A percentile compares a stretch with the other conserved stretches of the same genome.
Evolutionary conservation across 2,888 invertebrate genomes (phyloP).

Genomic region (Dyspetes luteomarginatus): DNA sequence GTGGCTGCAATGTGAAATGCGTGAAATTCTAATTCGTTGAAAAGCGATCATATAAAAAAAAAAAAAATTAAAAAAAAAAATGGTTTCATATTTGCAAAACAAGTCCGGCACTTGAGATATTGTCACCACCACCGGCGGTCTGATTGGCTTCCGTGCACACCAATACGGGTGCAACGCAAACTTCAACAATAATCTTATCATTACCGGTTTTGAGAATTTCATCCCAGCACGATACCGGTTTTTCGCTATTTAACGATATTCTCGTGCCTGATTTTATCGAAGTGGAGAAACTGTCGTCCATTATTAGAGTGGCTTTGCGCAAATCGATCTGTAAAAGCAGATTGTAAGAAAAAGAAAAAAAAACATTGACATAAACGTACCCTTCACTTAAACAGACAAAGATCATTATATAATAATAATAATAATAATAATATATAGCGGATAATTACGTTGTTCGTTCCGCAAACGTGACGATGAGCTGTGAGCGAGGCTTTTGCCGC

Average conservation of each 20-base stretch:
- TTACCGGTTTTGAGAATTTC: constrained; percentile 85
- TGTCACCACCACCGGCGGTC: constrained; percentile 94
- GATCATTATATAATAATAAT: no score
- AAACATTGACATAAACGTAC: background rate
- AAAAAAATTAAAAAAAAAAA: no score
- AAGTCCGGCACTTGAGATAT: constrained; percentile 94
- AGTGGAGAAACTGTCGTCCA: constrained; percentile 93
- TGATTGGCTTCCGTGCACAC: constrained; percentile 92
- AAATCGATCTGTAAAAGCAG: constrained; percentile 84
- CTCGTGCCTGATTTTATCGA: constrained; percentile 86
- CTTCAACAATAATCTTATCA: constrained; percentile 84
- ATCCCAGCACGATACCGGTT: constrained; percentile 93
- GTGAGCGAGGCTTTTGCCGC: constrained; percentile 93
- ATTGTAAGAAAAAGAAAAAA: no score
- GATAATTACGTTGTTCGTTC: constrained; percentile 85
- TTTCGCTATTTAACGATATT: constrained; percentile 87
- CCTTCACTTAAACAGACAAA: no score
- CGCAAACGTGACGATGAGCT: constrained; percentile 93
- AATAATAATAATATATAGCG: background rate
- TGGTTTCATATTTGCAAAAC: constrained; percentile 87
- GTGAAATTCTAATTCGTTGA: constrained; percentile 23
- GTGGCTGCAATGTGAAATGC: constrained; percentile 8
- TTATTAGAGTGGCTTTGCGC: constrained; percentile 86
- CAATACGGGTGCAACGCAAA: constrained; percentile 93
- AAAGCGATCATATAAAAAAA: background rate